Base-by-base conservation (phyloP, 2,797 vertebrate species). In the Arrhamphus sclerolepis region DNA sequence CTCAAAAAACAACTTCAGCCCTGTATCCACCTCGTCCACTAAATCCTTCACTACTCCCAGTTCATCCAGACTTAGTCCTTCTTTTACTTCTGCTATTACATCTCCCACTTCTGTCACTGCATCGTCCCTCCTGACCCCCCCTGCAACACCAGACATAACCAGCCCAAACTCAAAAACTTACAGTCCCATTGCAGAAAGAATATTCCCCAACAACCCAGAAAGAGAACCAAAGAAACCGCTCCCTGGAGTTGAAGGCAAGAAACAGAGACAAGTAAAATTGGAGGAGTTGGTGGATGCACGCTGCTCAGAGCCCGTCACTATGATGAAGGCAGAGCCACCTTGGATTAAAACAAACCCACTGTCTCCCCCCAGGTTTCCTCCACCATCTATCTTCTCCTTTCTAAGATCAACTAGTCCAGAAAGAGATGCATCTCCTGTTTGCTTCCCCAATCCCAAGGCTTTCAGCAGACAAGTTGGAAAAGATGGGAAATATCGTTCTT, bases 381-480 rank as follows among this genome's bases (percentile, higher is more conserved):
- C 88, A 7, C 75, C 88, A 7, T 85, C 86, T n/a, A 81, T 89
- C 52, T 91, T 89, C 66, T 84, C 82, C 14, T 89, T 87, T 55
- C 72, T 90, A 41, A 81, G 88, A 71, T 70, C 83, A 26, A 59
- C 62, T 42, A 87, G 72, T 76, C 56, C 78, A 21, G 46, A 73
- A 19, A 62, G 66, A 38, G 65, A 40, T 22, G 44, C 40, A n/a
- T 46, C 77, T 39, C 40, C 76, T 43, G 13, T 56, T 46, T 71
- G 41, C 49, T 55, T 60, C 0, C 52, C 64, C 17, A 56, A 29
- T 8, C 43, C 72, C 1, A 84, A 79, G 29, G 74, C 62, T 19
- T 71, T 77, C 7, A 56, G 44, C 52, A 64, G 67, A 52, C 68
- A 85, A 43, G 46, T 60, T 1, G 61, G 42, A 52, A 81, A 68